Base-by-base conservation (phyloP, 2,113 vertebrate species). In the Ovis aries region DNA sequence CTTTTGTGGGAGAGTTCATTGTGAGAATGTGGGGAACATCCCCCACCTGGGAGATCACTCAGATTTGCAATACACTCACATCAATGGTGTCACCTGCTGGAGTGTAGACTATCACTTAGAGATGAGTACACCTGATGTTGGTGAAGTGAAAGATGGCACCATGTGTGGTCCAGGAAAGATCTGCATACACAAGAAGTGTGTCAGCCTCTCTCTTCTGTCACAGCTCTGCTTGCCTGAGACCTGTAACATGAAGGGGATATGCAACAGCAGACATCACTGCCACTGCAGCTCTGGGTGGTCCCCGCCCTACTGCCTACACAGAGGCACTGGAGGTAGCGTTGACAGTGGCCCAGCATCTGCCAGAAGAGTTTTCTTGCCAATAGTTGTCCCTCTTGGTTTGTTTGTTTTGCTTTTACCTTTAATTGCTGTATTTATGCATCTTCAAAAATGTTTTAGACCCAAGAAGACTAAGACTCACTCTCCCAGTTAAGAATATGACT, bases 211-310 rank as follows among this genome's bases (percentile, higher is more conserved):
- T 87, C 82, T 89, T 59, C 43, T 93, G 33, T 78, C 97, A 90
- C 95, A 85, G 31, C 40, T 7, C 64, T 97, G 97, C 55, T 85
- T 95, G 29, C 96, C 78, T 90, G 92, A 95, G 57, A 97, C 96
- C 23, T 98, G 97, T 67, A 95, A 97, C 59, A 62, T 92, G 94
- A 98, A 90, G 33, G 98, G 98, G 98, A 98, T 99, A 87, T 99
- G 99, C 96, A 99, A 99, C 98, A 99, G 98, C 85, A 99, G 99
- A 95, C 99, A 95, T 97, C 99, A 99, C 98, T 99, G 99, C 96
- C 99, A 99, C 98, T 99, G 99, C 92, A 90, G 97, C 0, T 59
- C 98, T 3, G 99, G 99, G 78, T 99, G 99, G 99, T 99, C 98
- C 4, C 99, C 99, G 1, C 99, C 99, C 0, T 91, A 97, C 95